These are phyloP conservation scores for Hydrolagus affinis DNA, from an alignment of 2,113 vertebrate species.

Conservation along the genomic window DNA sequence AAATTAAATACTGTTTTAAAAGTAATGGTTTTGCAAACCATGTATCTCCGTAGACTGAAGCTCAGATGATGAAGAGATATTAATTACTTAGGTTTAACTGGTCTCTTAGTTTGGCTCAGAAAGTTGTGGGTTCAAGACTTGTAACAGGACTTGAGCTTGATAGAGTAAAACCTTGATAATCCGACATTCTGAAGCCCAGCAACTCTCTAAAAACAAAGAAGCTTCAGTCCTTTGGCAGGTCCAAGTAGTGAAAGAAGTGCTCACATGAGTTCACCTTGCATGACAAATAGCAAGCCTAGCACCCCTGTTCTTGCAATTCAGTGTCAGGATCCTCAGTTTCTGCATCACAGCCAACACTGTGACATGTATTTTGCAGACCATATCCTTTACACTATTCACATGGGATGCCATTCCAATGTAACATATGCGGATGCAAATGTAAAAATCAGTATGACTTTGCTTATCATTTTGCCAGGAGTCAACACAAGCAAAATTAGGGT, in stretches of 20 bases:
- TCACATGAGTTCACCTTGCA: slow-evolving; percentile 66
- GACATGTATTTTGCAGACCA: slow-evolving; percentile 34
- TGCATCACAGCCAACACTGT: slow-evolving; percentile 32
- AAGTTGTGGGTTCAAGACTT: too few species aligned
- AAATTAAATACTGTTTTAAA: background rate
- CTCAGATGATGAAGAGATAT: background rate
- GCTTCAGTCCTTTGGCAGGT: slow-evolving; percentile 76
- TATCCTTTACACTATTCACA: slow-evolving; percentile 34
- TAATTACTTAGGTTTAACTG: too few species aligned
- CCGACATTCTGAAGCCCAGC: too few species aligned
- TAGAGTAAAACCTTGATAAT: too few species aligned
- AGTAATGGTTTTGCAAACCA: background rate
- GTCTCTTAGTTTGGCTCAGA: too few species aligned
- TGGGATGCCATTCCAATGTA: slow-evolving; percentile 35
- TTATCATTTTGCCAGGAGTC: slow-evolving; percentile 34
- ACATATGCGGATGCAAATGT: slow-evolving; percentile 34
- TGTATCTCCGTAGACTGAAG: too few species aligned
- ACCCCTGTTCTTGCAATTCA: slow-evolving; percentile 25
- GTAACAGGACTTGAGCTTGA: too few species aligned
- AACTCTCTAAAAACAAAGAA: too few species aligned
- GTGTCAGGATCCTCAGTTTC: slow-evolving; percentile 21
- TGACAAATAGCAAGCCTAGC: slow-evolving; percentile 26
- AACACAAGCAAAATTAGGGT: slow-evolving; percentile 32
- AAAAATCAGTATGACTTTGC: slow-evolving; percentile 33
- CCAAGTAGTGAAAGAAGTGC: slow-evolving; percentile 86